Percentiles rank a stretch among this genome's conserved stretches.
phyloP scores from a whole-genome alignment of 2,113 vertebrate species.

The Apodemus sylvaticus region DNA sequence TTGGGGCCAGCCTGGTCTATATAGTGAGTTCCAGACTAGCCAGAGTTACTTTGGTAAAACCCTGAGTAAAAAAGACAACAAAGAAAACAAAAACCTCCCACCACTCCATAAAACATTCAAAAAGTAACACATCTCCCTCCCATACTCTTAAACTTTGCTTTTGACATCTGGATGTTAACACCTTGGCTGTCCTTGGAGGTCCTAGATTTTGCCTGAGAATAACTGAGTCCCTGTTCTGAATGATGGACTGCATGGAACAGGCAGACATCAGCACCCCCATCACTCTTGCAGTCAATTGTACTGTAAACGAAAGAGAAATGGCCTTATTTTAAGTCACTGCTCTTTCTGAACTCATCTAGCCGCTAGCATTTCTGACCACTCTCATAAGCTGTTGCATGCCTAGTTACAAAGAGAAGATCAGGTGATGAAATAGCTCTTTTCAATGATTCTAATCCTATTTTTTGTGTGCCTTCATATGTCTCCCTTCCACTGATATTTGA shows the following conservation, averaged over 20 bases:
- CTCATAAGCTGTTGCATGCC: background rate
- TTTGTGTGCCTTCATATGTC: slow-evolving; percentile 49
- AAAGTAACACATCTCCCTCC: background rate
- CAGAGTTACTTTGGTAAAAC: background rate
- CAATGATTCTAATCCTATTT: slow-evolving; percentile 44
- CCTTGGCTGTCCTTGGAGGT: background rate
- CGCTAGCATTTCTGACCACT: background rate
- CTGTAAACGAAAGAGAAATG: slow-evolving; percentile 38
- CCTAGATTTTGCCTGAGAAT: background rate
- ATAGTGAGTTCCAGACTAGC: background rate
- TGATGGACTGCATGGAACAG: background rate
- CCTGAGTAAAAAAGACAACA: background rate
- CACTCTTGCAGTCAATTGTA: background rate
- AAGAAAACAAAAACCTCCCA: background rate
- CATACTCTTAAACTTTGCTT: background rate
- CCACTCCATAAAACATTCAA: background rate
- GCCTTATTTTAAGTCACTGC: slow-evolving; percentile 22
- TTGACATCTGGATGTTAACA: slow-evolving; percentile 13
- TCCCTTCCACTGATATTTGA: slow-evolving; percentile 57
- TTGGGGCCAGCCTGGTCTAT: background rate
- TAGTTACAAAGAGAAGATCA: slow-evolving; percentile 47
- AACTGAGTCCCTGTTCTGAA: background rate
- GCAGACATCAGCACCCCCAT: background rate
- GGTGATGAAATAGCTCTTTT: slow-evolving; percentile 34
- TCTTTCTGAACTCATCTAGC: slow-evolving; percentile 5